phyloP scores from a whole-genome alignment of 2,888 invertebrate genomes.

The Euplexia lucipara region DNA sequence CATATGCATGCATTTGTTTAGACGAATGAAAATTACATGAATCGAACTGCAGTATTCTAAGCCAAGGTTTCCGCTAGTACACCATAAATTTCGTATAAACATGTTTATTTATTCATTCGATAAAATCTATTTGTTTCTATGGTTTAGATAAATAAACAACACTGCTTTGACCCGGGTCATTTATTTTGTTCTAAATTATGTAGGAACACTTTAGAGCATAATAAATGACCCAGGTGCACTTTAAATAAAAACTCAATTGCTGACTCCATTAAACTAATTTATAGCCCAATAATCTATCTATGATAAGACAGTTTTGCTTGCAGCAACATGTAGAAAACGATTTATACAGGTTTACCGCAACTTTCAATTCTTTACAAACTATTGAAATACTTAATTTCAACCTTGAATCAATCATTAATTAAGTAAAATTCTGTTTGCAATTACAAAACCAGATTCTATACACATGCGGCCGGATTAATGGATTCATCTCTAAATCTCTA shows the following conservation, averaged over 20 bases:
- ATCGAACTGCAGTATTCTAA: slow-evolving; percentile 20
- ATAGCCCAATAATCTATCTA: not conserved
- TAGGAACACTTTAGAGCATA: no score
- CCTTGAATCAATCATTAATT: slow-evolving; percentile 26
- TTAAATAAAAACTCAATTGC: no score
- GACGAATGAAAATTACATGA: slow-evolving; percentile 44
- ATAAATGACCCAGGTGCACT: no score
- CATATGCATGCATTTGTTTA: slow-evolving; percentile 21
- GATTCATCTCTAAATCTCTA: slow-evolving; percentile 41
- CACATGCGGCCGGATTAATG: slow-evolving; percentile 52
- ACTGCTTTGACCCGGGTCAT: not conserved
- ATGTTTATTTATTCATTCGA: slow-evolving; percentile 27
- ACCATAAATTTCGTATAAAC: slow-evolving; percentile 20
- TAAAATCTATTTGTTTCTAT: slow-evolving; percentile 4
- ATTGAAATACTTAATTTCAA: slow-evolving; percentile 21
- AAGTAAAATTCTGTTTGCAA: slow-evolving; percentile 34
- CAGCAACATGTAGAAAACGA: not conserved
- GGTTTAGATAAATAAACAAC: not conserved
- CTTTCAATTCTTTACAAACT: slow-evolving; percentile 6
- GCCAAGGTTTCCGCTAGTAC: slow-evolving; percentile 33
- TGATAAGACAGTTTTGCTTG: not conserved
- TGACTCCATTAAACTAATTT: no score
- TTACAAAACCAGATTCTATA: slow-evolving; percentile 46
- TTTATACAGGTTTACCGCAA: not conserved
- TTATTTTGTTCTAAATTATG: not conserved